Evolutionary conservation across 2,797 vertebrate genomes (phyloP).

Genomic region (Gadopsis bispinosus): DNA sequence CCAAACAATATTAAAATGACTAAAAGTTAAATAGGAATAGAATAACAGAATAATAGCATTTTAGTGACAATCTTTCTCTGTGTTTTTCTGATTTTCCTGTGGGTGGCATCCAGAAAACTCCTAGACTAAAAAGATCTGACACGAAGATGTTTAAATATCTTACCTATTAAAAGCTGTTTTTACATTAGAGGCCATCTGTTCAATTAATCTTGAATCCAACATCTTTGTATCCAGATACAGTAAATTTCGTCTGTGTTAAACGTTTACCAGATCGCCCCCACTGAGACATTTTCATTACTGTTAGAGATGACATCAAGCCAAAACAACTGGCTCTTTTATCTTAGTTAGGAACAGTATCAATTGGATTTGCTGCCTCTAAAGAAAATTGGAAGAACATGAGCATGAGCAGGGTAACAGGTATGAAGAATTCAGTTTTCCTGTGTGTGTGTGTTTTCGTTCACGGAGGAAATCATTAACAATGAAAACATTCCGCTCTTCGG

Average conservation of each 20-base stretch:
- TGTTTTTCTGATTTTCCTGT: constrained; percentile 15
- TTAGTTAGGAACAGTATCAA: constrained; percentile 72
- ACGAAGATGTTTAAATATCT: constrained; percentile 35
- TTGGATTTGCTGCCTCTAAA: constrained; percentile 77
- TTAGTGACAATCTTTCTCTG: no score
- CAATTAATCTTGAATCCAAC: constrained; percentile 52
- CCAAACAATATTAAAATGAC: constrained; percentile 18
- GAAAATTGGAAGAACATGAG: constrained; percentile 78
- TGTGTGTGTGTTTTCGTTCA: constrained; percentile 60
- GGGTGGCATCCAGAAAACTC: constrained; percentile 25
- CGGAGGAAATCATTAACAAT: constrained; percentile 75
- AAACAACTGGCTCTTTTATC: constrained; percentile 70
- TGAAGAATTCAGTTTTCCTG: constrained; percentile 78
- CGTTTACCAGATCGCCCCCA: constrained; percentile 67
- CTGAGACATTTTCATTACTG: constrained; percentile 77
- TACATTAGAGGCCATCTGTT: constrained; percentile 53
- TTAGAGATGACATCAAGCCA: constrained; percentile 77
- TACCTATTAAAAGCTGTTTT: constrained; percentile 30
- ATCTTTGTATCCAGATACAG: constrained; percentile 48
- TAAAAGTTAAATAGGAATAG: constrained; percentile 14
- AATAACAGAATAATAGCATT: no score
- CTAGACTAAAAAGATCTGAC: constrained; percentile 38
- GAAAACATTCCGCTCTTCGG: constrained; percentile 40
- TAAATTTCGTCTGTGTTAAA: constrained; percentile 71
- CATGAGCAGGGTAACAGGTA: constrained; percentile 64